phyloP scores from a whole-genome alignment of 2,797 vertebrate species.

The Cryptoblepharus egeriae region DNA sequence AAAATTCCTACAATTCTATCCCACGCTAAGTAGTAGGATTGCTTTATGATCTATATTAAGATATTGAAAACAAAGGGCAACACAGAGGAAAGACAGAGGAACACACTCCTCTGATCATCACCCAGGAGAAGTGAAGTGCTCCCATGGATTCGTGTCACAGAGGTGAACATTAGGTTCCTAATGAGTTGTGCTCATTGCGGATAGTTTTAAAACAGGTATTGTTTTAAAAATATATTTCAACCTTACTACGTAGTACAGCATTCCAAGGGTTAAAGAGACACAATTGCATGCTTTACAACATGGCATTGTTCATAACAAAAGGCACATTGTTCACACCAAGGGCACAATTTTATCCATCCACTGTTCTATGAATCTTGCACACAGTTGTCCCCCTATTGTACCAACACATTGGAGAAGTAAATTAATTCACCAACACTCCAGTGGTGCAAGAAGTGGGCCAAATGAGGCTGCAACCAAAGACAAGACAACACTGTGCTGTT shows the following conservation, averaged over 20 bases:
- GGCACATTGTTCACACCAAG: constrained; percentile 91
- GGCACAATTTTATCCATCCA: constrained; percentile 81
- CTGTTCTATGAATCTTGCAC: constrained; percentile 71
- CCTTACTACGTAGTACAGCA: constrained; percentile 57
- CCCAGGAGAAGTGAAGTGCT: background rate
- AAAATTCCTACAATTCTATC: constrained; percentile 67
- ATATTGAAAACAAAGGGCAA: constrained; percentile 67
- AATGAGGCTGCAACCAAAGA: constrained; percentile 78
- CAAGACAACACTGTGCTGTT: constrained; percentile 74
- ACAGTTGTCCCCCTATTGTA: constrained; percentile 59
- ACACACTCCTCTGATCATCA: too few species aligned
- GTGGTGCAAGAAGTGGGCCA: constrained; percentile 74
- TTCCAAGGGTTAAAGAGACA: constrained; percentile 80
- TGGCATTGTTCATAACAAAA: constrained; percentile 86
- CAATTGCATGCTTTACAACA: constrained; percentile 75
- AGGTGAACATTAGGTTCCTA: background rate
- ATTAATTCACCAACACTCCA: constrained; percentile 63
- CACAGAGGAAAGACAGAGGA: too few species aligned
- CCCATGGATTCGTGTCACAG: background rate
- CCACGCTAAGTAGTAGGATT: constrained; percentile 53
- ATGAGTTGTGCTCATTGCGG: constrained; percentile 36
- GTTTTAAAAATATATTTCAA: constrained; percentile 72
- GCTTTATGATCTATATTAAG: constrained; percentile 80
- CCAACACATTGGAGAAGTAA: constrained; percentile 65
- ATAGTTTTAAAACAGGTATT: constrained; percentile 76